Percentiles rank a stretch among this genome's conserved stretches.
Evolutionary conservation across 2,113 vertebrate species (phyloP).

Genomic region (Ailurus styani): DNA sequence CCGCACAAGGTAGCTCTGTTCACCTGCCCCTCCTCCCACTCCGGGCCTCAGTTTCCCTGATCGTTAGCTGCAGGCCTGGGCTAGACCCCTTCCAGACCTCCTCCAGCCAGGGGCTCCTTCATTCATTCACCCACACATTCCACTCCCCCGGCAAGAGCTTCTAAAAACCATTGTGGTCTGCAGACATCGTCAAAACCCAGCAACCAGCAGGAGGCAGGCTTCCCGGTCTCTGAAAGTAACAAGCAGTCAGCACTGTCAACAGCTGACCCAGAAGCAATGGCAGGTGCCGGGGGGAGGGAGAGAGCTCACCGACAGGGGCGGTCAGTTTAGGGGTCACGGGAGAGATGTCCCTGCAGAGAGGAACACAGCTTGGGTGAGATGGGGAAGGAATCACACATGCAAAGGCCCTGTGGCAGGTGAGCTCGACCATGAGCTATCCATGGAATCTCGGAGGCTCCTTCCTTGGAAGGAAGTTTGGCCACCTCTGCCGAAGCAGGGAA

Average conservation of each 20-base stretch:
- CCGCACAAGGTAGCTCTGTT: accelerated
- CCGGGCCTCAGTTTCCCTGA: background rate
- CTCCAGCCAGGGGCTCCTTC: background rate
- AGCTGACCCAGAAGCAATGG: background rate
- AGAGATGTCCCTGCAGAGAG: background rate
- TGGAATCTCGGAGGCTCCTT: accelerated
- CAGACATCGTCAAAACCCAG: background rate
- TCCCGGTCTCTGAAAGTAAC: accelerated
- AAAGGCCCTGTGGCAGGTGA: background rate
- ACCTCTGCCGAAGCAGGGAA: background rate
- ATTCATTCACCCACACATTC: background rate
- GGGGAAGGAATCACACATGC: accelerated
- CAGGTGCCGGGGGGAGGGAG: accelerated
- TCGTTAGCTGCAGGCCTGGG: background rate
- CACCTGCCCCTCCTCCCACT: background rate
- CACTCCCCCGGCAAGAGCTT: accelerated
- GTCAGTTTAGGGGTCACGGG: accelerated
- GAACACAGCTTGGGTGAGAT: accelerated
- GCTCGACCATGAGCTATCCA: accelerated
- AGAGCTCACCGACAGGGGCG: accelerated
- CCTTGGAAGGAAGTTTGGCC: no score
- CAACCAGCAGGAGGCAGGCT: background rate
- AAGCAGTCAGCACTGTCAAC: background rate
- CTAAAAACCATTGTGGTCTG: accelerated
- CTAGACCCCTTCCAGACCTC: accelerated